phyloP scores from a whole-genome alignment of 2,888 invertebrate genomes.

The Caenorhabditis japonica region DNA sequence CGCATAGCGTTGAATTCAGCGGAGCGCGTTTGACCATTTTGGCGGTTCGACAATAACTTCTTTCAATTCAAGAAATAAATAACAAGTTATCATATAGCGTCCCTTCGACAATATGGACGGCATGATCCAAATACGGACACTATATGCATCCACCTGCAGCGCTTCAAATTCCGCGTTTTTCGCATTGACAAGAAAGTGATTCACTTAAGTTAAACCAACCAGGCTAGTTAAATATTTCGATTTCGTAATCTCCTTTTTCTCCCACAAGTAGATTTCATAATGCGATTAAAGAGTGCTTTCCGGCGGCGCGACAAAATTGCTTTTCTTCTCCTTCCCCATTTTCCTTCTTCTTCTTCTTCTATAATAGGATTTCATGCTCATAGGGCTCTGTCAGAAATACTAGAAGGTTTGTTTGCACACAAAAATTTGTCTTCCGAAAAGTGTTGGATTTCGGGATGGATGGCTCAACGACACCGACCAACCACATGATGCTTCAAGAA shows the following conservation, averaged over 20 bases:
- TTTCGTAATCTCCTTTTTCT: constrained; percentile 2
- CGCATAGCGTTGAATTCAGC: too few species aligned
- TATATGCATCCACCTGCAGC: too few species aligned
- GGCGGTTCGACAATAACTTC: too few species aligned
- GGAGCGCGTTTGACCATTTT: too few species aligned
- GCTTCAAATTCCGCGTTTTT: too few species aligned
- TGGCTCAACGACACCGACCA: too few species aligned
- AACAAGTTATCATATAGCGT: too few species aligned
- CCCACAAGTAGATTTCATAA: constrained; percentile 35
- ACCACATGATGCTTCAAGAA: constrained; percentile 20
- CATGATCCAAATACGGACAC: too few species aligned
- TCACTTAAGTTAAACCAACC: too few species aligned
- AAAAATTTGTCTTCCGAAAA: neutral
- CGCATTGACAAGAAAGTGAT: too few species aligned
- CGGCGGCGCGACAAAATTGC: constrained; percentile 13
- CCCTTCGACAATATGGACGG: too few species aligned
- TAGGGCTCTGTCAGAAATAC: neutral
- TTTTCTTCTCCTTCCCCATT: neutral
- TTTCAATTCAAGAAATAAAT: too few species aligned
- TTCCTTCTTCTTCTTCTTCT: neutral
- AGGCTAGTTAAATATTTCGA: neutral
- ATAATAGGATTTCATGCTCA: constrained; percentile 25
- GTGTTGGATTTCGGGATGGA: constrained; percentile 22
- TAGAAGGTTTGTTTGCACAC: neutral
- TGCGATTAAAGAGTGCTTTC: constrained; percentile 33